These are phyloP conservation scores for Cinclus mexicanus DNA, from an alignment of 2,113 vertebrate genomes.

Conservation along the genomic window DNA sequence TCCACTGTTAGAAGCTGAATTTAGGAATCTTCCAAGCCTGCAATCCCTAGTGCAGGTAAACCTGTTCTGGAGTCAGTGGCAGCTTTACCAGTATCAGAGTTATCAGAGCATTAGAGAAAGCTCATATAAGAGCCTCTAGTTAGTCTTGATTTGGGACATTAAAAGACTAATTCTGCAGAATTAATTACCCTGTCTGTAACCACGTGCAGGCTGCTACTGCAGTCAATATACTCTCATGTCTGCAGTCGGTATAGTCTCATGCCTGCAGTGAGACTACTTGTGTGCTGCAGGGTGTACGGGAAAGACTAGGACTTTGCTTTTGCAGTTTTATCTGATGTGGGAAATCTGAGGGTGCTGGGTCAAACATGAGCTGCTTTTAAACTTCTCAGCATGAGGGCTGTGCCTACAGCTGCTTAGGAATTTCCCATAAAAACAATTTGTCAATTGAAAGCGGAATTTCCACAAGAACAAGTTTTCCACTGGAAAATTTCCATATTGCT, in stretches of 20 bases:
- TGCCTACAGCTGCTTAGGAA: constrained; percentile 55
- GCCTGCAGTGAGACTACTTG: fast-evolving
- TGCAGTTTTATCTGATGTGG: constrained; percentile 21
- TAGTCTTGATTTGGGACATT: constrained; percentile 1
- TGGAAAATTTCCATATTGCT: constrained; percentile 51
- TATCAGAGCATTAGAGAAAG: not conserved
- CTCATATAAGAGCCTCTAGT: not conserved
- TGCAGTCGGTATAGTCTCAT: fast-evolving
- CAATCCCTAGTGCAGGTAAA: not conserved
- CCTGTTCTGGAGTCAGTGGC: not conserved
- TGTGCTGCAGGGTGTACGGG: not conserved
- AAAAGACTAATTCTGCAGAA: not conserved
- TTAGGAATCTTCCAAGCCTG: not conserved
- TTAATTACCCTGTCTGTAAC: not conserved
- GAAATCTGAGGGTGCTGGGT: constrained; percentile 29
- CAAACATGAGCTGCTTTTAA: constrained; percentile 38
- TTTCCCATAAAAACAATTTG: constrained; percentile 59
- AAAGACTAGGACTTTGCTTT: not conserved
- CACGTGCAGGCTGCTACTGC: fast-evolving
- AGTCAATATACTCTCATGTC: not conserved
- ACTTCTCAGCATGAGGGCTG: constrained; percentile 39
- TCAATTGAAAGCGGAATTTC: constrained; percentile 58
- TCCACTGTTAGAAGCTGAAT: not conserved
- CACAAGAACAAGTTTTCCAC: constrained; percentile 57
- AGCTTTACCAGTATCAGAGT: not conserved